Conservation (phyloP, 2,797 vertebrate genomes). For the Danio jaintianensis region DNA sequence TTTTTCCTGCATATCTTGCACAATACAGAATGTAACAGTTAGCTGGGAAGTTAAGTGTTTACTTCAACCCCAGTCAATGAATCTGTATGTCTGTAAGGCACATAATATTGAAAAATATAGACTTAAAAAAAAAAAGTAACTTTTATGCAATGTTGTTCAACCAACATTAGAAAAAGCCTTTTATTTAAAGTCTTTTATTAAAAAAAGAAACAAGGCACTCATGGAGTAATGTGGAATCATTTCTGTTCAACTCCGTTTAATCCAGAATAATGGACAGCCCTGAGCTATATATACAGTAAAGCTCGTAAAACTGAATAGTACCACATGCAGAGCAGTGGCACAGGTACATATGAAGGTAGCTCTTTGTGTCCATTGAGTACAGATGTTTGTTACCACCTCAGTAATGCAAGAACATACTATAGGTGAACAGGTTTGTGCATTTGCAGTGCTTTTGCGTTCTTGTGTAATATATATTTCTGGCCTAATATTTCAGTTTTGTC, state of each 20-base stretch:
- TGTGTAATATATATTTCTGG: background rate
- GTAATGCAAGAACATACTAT: background rate
- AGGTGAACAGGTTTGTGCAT: background rate
- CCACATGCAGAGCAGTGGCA: background rate
- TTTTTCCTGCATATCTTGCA: background rate
- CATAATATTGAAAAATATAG: background rate
- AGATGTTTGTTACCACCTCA: background rate
- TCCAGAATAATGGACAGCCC: background rate
- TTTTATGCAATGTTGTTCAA: too few relatives aligned
- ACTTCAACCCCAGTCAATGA: background rate
- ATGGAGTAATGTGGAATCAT: too few relatives aligned
- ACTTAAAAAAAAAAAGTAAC: background rate
- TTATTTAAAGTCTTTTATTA: too few relatives aligned
- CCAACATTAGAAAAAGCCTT: too few relatives aligned
- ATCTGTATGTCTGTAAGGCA: background rate
- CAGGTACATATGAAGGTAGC: constrained; percentile 5
- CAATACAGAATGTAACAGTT: background rate
- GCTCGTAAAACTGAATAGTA: background rate
- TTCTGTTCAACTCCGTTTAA: background rate
- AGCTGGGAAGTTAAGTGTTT: background rate
- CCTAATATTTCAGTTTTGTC: background rate
- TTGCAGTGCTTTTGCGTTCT: background rate
- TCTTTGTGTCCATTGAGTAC: background rate
- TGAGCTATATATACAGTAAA: background rate
- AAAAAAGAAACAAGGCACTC: too few relatives aligned